Base-by-base conservation (phyloP, 2,113 vertebrate genomes). In the Gopherus evgoodei region DNA sequence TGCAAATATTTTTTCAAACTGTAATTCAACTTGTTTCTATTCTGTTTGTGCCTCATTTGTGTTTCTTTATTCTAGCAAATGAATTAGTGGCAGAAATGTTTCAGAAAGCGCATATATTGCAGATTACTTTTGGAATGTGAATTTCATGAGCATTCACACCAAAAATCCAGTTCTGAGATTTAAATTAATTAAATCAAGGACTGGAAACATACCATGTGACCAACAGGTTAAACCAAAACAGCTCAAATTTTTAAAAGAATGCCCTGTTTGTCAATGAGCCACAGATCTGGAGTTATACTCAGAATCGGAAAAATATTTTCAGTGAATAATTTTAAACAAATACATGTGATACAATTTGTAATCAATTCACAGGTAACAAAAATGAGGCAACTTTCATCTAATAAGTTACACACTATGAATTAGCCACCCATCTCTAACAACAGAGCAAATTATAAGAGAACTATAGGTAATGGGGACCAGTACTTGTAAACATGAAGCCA, bases 71-170 rank as follows among this genome's bases (percentile, higher is more conserved):
- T 72, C 65, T 72, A 22, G 42, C 11, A 78, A 78, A 44, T 27
- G 44, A 25, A 29, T 44, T 47, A 44, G 38, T 29, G 38, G 16
- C 47, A 84, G 35, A 5, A 86, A 25, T 11, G 2, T 11, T 65
- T 0, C 12, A 0, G 0, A 1, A 4, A 21, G 72, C 6, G 1
- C 0, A 5, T 19, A 56, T 29, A 3, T 25, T 10, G 1, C 7
- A 9, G 25, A 11, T 6, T 4, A 21, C 38, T 57, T 11, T 0
- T 0, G 14, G 81, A 47, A 29, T 29, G 1, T 19, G 35, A 2
- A 2, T 0, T 0, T 6, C 81, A 50, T 1, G 14, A 49, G 47
- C 16, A 0, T 0, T 11, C 47, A 2, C 38, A 4, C 0, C 0
- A 6, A 2, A 11, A 25, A 1, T 54, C 52, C 75, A 31, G 21